A percentile compares a stretch with the other conserved stretches of the same genome.
These are phyloP conservation scores for Empidonax alnorum DNA, from an alignment of 2,113 vertebrate genomes.

Conservation along the genomic window DNA sequence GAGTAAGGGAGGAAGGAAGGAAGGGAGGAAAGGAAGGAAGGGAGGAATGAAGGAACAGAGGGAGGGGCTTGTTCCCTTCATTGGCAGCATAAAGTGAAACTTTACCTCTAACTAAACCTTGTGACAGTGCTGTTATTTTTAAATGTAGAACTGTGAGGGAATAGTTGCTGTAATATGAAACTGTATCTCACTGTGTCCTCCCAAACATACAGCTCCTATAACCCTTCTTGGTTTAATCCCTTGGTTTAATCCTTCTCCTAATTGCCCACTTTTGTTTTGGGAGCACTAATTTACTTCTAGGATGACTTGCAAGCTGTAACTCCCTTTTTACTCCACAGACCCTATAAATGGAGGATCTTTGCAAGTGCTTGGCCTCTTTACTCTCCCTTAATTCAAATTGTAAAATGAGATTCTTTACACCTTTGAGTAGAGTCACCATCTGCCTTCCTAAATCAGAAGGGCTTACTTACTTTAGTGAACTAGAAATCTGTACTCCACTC, in stretches of 20 bases:
- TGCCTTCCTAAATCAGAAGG: constrained; percentile 29
- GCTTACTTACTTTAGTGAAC: constrained; percentile 27
- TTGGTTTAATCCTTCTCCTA: background rate
- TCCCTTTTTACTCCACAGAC: background rate
- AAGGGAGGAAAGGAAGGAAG: background rate
- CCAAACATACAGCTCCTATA: background rate
- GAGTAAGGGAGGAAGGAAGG: background rate
- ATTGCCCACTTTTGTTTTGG: background rate
- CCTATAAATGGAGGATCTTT: constrained; percentile 24
- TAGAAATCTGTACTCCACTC: background rate
- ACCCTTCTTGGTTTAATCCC: background rate
- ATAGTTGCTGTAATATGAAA: background rate
- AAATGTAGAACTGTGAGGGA: background rate
- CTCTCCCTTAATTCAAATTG: constrained; percentile 44
- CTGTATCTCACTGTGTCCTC: background rate
- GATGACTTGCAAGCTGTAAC: background rate
- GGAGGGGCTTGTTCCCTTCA: background rate
- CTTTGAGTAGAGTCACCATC: constrained; percentile 47
- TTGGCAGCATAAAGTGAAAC: background rate
- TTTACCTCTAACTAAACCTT: background rate
- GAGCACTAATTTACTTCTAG: background rate
- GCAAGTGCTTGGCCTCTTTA: constrained; percentile 23
- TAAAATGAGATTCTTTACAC: constrained; percentile 50
- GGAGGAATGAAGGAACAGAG: background rate
- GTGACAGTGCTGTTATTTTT: constrained; percentile 1